Conservation (phyloP, 2,113 vertebrate genomes). For the Alligator mississippiensis region DNA sequence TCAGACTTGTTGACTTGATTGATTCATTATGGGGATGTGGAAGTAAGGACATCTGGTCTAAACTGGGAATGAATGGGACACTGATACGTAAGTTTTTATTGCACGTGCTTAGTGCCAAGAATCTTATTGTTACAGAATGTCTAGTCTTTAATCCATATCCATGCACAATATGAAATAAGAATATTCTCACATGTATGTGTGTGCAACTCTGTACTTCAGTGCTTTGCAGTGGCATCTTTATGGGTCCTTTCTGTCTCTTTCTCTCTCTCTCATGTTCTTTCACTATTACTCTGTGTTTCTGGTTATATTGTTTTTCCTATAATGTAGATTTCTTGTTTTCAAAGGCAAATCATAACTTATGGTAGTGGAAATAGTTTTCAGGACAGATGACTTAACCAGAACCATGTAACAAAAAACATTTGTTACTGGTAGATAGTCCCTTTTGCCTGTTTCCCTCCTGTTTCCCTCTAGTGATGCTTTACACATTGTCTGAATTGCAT, state of each 20-base stretch:
- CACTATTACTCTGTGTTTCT: background rate
- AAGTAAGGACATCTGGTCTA: background rate
- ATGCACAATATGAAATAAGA: background rate
- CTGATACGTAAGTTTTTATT: background rate
- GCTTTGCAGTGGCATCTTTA: background rate
- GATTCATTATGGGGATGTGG: background rate
- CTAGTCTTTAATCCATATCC: background rate
- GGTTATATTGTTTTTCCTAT: slow-evolving; percentile 1
- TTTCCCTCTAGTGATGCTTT: background rate
- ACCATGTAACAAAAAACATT: background rate
- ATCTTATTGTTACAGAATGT: background rate
- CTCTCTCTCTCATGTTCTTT: background rate
- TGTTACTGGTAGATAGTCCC: background rate
- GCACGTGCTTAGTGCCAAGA: background rate
- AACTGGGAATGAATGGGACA: background rate
- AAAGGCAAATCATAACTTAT: background rate
- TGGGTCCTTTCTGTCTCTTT: background rate
- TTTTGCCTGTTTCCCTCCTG: background rate
- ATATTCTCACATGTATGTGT: background rate
- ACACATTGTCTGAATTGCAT: background rate
- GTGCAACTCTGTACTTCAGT: background rate
- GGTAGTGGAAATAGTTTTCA: background rate
- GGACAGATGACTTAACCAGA: background rate
- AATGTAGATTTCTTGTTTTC: slow-evolving; percentile 3
- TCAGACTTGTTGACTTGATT: background rate